Evolutionary conservation across 2,113 vertebrate genomes (phyloP), one percentile per base, ranked within the genome.

Genomic region (Daboia siamensis): DNA sequence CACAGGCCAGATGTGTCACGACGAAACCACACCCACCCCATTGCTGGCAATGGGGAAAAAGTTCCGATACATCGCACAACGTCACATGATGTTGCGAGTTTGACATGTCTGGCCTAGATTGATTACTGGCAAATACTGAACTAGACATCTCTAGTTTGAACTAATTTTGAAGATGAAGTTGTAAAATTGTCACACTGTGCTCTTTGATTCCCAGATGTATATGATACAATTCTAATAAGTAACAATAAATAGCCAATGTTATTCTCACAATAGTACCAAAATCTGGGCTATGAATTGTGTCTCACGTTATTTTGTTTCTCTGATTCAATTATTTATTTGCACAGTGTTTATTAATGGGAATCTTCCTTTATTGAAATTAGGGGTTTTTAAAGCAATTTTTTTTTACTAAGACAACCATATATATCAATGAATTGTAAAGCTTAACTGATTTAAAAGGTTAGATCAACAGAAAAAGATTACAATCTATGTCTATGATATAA

Each of bases 401-500:
- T 48, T 48, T 48, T 48, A 48, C 48, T 74, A 87, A 21, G 11
- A 21, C n/a, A 46, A 9, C 69, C 0, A 0, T 2, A 87, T 86
- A 54, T 86, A 54, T 84, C 54, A 74, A 61, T 57, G 29, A 29
- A 2, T 0, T 21, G 56, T 87, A 89, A 94, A 94, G 5, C 26
- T 61, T 88, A 54, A n/a, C 13, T 39, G 48, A 51, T n/a, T 80
- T 61, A 94, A 93, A 61, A 93, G 91, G 88, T 3, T 23, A 11
- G 64, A 91, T 89, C 39, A 93, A 90, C 90, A 56, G 39, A 3
- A 54, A 94, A 57, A 93, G 69, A 29, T 91, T 88, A 85, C 10
- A 56, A 48, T 0, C 8, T 55, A 57, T 87, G n/a, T 0, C 8
- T 55, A 57, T 87, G n/a, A 1, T 1, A 91, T 0, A 61, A 91